phyloP scores from a whole-genome alignment of 1,140 invertebrate genomes.

The Scaptomyza hsui region DNA sequence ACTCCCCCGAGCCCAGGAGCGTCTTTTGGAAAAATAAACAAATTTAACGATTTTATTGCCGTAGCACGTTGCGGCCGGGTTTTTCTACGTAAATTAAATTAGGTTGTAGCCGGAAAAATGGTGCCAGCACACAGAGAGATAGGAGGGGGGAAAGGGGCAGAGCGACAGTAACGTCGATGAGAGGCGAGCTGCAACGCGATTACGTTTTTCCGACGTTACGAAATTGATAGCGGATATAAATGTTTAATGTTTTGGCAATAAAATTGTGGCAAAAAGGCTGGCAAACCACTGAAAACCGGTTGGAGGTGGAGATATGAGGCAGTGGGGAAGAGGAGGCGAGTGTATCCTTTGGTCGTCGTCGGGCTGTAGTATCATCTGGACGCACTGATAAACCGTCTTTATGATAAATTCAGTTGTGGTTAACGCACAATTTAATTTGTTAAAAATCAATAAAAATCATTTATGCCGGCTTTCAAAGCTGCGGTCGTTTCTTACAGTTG shows the following conservation, averaged over 20 bases:
- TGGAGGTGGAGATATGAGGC: background rate
- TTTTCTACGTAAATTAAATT: constrained; percentile 79
- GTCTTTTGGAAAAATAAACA: constrained; percentile 72
- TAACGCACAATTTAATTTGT: constrained; percentile 82
- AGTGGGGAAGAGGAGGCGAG: too few species aligned
- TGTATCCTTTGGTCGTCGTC: background rate
- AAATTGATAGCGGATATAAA: constrained; percentile 83
- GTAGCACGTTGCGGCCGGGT: constrained; percentile 65
- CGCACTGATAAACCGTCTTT: constrained; percentile 74
- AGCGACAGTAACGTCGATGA: background rate
- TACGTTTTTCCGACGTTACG: constrained; percentile 68
- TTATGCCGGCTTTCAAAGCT: constrained; percentile 24
- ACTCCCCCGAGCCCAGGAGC: constrained; percentile 2
- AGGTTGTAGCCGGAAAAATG: constrained; percentile 75
- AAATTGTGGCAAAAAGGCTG: constrained; percentile 64
- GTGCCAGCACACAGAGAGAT: constrained; percentile 11
- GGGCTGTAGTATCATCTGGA: constrained; percentile 11
- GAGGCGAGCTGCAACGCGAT: constrained; percentile 61
- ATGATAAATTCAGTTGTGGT: constrained; percentile 78
- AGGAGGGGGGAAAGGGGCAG: background rate
- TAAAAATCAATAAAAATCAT: constrained; percentile 81
- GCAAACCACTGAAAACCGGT: constrained; percentile 14
- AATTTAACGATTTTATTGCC: constrained; percentile 82
- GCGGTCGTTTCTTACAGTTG: background rate
- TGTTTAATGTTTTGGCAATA: constrained; percentile 83